Percentiles rank a stretch among this genome's conserved stretches.
phyloP scores from a whole-genome alignment of 2,797 vertebrate species.

The Cyprinodon diabolis region DNA sequence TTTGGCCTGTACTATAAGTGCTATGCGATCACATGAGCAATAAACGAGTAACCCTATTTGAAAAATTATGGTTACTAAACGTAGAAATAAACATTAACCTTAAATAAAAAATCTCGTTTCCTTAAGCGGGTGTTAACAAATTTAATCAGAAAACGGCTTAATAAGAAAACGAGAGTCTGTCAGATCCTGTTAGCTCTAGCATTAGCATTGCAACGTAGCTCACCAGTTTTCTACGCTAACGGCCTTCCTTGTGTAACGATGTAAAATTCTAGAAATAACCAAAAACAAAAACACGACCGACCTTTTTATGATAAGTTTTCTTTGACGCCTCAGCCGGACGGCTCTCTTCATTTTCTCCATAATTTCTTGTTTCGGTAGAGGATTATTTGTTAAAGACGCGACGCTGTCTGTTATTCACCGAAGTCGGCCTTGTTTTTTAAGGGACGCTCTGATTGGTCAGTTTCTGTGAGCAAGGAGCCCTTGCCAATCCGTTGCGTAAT shows the following conservation, averaged over 20 bases:
- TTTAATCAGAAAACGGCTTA: rapidly evolving
- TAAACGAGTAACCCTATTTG: background rate
- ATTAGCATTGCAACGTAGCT: slow-evolving; percentile 2
- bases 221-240: slow-evolving; percentile 12
- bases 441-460: slow-evolving; percentile 67
- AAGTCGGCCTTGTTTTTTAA: slow-evolving; percentile 27
- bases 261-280: background rate
- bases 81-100: too few species aligned
- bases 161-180: background rate
- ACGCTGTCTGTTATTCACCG: background rate
- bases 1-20: background rate
- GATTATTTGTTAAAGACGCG: slow-evolving; percentile 22
- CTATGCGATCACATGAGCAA: background rate
- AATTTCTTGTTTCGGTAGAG: slow-evolving; percentile 28
- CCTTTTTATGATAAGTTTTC: slow-evolving; percentile 80
- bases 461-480: too few species aligned
- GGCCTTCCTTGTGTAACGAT: slow-evolving; percentile 4
- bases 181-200: slow-evolving; percentile 3
- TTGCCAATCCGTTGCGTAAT: slow-evolving; percentile 68
- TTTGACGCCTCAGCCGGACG: slow-evolving; percentile 62
- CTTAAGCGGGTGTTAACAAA: rapidly evolving
- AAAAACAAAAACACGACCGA: slow-evolving; percentile 35
- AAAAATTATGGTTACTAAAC: background rate
- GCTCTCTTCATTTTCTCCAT: slow-evolving; percentile 73
- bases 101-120: too few species aligned